Evolutionary conservation across 2,797 vertebrate species (phyloP).

Genomic region (Eupleurogrammus muticus): DNA sequence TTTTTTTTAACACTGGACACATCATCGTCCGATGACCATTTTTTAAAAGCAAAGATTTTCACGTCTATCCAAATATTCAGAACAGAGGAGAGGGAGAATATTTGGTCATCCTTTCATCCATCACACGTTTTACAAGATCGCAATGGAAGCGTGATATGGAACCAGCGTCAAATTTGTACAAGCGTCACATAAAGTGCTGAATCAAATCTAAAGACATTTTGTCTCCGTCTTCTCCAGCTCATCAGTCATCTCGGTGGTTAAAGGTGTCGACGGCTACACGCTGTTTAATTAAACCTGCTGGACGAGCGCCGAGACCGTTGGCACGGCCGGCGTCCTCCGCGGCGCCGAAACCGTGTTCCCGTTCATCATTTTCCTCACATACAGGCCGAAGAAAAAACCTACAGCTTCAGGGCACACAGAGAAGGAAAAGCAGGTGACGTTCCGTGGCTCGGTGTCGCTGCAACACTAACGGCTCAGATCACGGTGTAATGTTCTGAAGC

Average conservation of each 20-base stretch:
- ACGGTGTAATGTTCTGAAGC: too few relatives aligned
- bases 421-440: constrained; percentile 3
- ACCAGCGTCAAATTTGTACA: background rate
- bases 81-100: background rate
- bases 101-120: background rate
- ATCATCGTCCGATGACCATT: too few relatives aligned
- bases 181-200: too few relatives aligned
- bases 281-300: constrained; percentile 34
- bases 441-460: background rate
- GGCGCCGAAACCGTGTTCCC: rapidly evolving
- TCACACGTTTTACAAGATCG: background rate
- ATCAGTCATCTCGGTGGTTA: background rate
- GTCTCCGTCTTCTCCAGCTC: background rate
- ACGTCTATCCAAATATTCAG: too few relatives aligned
- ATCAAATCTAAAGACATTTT: background rate
- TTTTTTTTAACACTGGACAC: too few relatives aligned
- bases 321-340: background rate
- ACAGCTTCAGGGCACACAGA: constrained; percentile 8
- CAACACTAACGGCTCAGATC: background rate
- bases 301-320: constrained; percentile 1
- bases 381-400: rapidly evolving
- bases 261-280: background rate
- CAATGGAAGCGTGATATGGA: background rate
- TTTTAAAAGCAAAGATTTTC: too few relatives aligned
- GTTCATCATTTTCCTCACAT: background rate